These are phyloP conservation scores for Grammomys dolichurus DNA, from an alignment of 2,113 vertebrate genomes.

Conservation along the genomic window DNA sequence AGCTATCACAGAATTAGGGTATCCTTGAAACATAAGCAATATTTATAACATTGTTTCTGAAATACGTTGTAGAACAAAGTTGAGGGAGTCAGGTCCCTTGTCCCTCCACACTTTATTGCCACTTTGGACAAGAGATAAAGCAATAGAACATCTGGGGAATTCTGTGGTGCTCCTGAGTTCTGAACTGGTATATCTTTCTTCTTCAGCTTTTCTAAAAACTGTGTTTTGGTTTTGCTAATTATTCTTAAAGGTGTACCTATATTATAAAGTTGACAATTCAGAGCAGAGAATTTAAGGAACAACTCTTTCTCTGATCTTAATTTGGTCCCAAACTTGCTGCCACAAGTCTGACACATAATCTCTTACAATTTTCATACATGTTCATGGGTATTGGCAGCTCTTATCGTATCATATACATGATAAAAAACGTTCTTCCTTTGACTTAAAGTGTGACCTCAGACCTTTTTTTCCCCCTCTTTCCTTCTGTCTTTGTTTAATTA, in stretches of 20 bases:
- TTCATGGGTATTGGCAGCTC: neutral
- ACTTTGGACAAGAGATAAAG: neutral
- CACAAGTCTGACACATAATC: neutral
- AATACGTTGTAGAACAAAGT: neutral
- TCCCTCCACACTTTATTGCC: neutral
- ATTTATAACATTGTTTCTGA: neutral
- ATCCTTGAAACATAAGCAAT: neutral
- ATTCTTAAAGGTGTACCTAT: neutral
- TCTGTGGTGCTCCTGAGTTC: neutral
- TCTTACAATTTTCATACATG: neutral
- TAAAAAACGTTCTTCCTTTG: neutral
- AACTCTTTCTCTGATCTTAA: neutral
- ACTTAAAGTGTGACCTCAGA: neutral
- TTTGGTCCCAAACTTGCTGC: neutral
- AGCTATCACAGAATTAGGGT: neutral
- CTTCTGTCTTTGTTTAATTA: neutral
- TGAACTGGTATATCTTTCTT: neutral
- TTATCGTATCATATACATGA: neutral
- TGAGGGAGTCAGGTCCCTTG: neutral
- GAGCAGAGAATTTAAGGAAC: constrained; percentile 8
- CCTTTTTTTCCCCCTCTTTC: neutral
- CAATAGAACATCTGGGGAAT: neutral
- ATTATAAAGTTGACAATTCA: neutral
- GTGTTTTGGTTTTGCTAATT: constrained; percentile 33
- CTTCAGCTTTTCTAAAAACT: neutral